A percentile compares a stretch with the other conserved stretches of the same genome.
Evolutionary conservation across 2,888 invertebrate genomes (phyloP).

Genomic region (Conomelus anceps): DNA sequence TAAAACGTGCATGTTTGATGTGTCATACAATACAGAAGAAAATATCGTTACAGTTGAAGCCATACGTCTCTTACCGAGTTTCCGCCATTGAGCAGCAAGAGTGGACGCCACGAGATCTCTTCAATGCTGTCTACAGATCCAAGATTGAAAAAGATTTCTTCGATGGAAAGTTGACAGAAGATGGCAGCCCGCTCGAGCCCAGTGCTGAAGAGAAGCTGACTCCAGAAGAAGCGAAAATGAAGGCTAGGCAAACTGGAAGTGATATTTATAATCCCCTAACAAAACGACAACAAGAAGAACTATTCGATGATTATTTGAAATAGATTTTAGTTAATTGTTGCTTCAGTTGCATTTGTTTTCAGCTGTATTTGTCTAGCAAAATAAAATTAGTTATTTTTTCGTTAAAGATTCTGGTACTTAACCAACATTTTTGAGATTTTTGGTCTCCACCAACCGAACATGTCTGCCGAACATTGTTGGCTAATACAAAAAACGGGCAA

Average conservation of each 20-base stretch:
- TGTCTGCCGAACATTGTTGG: too few relatives aligned
- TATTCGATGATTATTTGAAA: neutral
- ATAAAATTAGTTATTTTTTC: too few relatives aligned
- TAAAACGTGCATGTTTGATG: too few relatives aligned
- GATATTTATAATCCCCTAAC: slow-evolving; percentile 57
- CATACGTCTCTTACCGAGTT: slow-evolving; percentile 85
- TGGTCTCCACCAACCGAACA: too few relatives aligned
- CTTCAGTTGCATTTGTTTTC: too few relatives aligned
- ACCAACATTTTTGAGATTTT: too few relatives aligned
- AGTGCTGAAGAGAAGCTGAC: slow-evolving; percentile 64
- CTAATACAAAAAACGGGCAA: too few relatives aligned
- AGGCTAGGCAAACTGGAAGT: slow-evolving; percentile 68
- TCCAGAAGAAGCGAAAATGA: slow-evolving; percentile 61
- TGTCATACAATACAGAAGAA: neutral
- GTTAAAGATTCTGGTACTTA: too few relatives aligned
- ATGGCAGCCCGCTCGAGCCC: slow-evolving; percentile 63
- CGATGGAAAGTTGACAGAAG: slow-evolving; percentile 58
- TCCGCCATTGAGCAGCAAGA: slow-evolving; percentile 68
- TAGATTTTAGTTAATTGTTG: neutral
- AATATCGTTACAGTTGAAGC: slow-evolving; percentile 58
- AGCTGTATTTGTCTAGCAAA: too few relatives aligned
- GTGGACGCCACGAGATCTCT: slow-evolving; percentile 77
- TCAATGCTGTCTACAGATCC: slow-evolving; percentile 68
- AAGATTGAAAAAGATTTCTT: slow-evolving; percentile 74
- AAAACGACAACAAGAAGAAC: slow-evolving; percentile 20